Conservation (phyloP, 2,888 invertebrate species). For the Leucoma salicis region DNA sequence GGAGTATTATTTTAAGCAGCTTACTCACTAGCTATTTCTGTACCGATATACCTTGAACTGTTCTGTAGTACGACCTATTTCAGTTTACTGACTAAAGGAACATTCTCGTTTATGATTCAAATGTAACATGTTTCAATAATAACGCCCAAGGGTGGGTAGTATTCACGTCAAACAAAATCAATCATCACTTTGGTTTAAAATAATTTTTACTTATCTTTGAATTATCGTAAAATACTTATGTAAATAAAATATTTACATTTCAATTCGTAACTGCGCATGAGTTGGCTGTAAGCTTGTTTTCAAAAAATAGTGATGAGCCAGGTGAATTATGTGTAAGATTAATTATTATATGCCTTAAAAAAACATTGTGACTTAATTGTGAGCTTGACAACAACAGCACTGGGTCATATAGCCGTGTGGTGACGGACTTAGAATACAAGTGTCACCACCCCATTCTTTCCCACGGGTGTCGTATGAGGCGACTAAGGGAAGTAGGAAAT, state of each 20-base stretch:
- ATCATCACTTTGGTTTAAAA: constrained; percentile 16
- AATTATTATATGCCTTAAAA: no score
- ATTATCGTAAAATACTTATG: not conserved
- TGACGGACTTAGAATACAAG: no score
- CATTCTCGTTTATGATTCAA: constrained; percentile 45
- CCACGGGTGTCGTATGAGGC: no score
- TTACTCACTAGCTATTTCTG: constrained; percentile 70
- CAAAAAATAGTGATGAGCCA: no score
- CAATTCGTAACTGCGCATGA: not conserved
- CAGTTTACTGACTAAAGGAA: constrained; percentile 59
- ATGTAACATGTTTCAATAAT: constrained; percentile 24
- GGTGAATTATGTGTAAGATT: no score
- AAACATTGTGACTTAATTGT: no score
- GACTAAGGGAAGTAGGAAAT: no score
- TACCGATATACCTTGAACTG: constrained; percentile 68
- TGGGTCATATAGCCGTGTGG: no score
- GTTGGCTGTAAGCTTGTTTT: no score
- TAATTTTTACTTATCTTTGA: not conserved
- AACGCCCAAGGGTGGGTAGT: constrained; percentile 22
- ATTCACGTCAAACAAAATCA: constrained; percentile 19
- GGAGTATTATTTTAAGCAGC: constrained; percentile 59
- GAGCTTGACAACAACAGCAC: no score
- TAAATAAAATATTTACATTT: not conserved
- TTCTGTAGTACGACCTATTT: constrained; percentile 65
- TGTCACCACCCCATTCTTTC: no score